phyloP scores from a whole-genome alignment of 2,888 invertebrate genomes.

The Agapostemon virescens region DNA sequence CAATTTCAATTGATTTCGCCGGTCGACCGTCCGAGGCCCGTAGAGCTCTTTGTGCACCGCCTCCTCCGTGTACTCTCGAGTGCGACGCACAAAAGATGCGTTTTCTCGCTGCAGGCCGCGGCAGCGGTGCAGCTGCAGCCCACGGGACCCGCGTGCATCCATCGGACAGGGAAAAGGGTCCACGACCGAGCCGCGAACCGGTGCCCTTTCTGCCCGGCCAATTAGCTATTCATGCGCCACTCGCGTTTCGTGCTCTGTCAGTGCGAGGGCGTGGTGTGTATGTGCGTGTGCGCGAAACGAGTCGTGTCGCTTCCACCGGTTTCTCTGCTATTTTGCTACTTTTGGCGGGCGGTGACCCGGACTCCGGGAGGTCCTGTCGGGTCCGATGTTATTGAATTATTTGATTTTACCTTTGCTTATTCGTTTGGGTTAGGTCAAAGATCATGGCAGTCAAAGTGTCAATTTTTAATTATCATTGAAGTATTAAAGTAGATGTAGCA shows the following conservation, averaged over 20 bases:
- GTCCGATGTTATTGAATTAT: not conserved
- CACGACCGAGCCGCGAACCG: conserved; percentile 32
- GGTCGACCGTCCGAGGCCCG: conserved; percentile 11
- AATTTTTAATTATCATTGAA: too few relatives aligned
- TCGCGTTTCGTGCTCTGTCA: conserved; percentile 27
- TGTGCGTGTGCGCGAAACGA: not conserved
- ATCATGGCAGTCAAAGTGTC: too few relatives aligned
- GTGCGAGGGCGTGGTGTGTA: conserved; percentile 30
- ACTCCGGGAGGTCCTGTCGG: not conserved
- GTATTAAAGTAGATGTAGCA: too few relatives aligned
- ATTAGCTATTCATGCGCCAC: conserved; percentile 49
- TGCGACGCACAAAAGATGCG: conserved; percentile 59
- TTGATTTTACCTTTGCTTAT: not conserved
- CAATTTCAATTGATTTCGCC: conserved; percentile 60
- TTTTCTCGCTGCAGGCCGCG: conserved; percentile 56
- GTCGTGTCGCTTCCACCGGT: not conserved
- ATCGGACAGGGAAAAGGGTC: conserved; percentile 31
- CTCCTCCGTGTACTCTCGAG: conserved; percentile 51
- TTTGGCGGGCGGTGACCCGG: not conserved
- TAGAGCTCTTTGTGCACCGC: conserved; percentile 50
- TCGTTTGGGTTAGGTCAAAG: too few relatives aligned
- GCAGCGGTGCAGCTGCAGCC: conserved; percentile 43
- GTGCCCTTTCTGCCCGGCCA: conserved; percentile 40
- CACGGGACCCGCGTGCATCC: conserved; percentile 33
- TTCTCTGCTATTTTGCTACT: not conserved